Conservation (phyloP, 1,140 invertebrate species). For the Drosophila busckii region DNA sequence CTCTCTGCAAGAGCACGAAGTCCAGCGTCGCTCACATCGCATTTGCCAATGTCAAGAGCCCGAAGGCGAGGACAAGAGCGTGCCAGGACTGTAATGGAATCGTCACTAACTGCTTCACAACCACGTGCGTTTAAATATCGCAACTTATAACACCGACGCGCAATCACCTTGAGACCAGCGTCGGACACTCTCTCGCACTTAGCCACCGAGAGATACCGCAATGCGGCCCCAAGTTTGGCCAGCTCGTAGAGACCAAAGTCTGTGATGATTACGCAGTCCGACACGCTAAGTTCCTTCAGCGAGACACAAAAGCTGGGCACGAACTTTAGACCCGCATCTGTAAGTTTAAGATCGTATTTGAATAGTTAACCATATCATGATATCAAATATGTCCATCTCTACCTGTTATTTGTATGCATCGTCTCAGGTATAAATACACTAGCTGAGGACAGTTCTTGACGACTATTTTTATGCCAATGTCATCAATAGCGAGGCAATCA, state of each 20-base stretch:
- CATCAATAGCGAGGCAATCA: slow-evolving; percentile 90
- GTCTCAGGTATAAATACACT: slow-evolving; percentile 91
- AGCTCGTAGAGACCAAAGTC: slow-evolving; percentile 95
- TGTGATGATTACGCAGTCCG: slow-evolving; percentile 92
- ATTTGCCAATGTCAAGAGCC: slow-evolving; percentile 94
- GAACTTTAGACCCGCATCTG: slow-evolving; percentile 87
- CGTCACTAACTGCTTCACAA: slow-evolving; percentile 94
- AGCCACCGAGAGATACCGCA: slow-evolving; percentile 92
- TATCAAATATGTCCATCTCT: slow-evolving; percentile 19
- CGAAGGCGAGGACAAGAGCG: slow-evolving; percentile 89
- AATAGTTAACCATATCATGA: not conserved
- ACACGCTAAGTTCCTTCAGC: slow-evolving; percentile 91
- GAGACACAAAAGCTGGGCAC: slow-evolving; percentile 92
- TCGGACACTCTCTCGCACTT: slow-evolving; percentile 93
- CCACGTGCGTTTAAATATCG: slow-evolving; percentile 94
- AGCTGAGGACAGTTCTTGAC: slow-evolving; percentile 92
- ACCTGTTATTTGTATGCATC: slow-evolving; percentile 92
- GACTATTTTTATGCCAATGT: slow-evolving; percentile 89
- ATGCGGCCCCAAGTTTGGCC: slow-evolving; percentile 89
- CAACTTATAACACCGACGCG: slow-evolving; percentile 91
- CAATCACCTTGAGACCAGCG: slow-evolving; percentile 91
- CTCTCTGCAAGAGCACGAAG: slow-evolving; percentile 90
- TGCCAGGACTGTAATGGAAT: slow-evolving; percentile 90
- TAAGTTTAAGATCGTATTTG: slow-evolving; percentile 3
- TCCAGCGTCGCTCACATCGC: slow-evolving; percentile 93